Conservation (phyloP, 1,140 invertebrate species). For the Pygmarrhopalites habei region DNA sequence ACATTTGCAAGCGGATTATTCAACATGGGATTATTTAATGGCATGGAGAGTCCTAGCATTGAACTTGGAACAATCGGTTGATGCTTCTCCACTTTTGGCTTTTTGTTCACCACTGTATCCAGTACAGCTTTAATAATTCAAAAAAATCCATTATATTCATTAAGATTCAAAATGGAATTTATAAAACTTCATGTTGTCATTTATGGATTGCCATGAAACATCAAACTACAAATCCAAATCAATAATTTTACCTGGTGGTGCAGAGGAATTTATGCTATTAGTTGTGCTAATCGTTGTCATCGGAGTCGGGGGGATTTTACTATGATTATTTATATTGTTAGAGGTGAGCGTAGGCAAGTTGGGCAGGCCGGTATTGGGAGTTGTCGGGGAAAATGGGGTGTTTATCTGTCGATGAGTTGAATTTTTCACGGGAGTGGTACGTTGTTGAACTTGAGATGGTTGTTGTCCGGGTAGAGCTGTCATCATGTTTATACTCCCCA, state of each 20-base stretch:
- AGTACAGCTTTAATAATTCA: no score
- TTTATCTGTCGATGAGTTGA: not conserved
- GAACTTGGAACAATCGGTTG: not conserved
- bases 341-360: not conserved
- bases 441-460: not conserved
- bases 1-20: not conserved
- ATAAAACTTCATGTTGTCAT: no score
- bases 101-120: no score
- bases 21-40: not conserved
- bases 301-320: not conserved
- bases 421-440: not conserved
- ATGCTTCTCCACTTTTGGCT: not conserved
- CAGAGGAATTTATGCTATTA: no score
- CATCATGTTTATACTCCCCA: not conserved
- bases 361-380: not conserved
- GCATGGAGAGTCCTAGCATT: not conserved
- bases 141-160: no score
- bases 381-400: not conserved
- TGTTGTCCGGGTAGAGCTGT: not conserved
- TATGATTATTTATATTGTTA: not conserved
- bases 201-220: no score
- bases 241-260: no score
- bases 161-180: no score
- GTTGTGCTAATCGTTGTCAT: conserved; percentile 7
- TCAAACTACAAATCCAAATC: no score